Evolutionary conservation across 2,797 vertebrate species (phyloP).

Genomic region (Fistularia tabacaria): DNA sequence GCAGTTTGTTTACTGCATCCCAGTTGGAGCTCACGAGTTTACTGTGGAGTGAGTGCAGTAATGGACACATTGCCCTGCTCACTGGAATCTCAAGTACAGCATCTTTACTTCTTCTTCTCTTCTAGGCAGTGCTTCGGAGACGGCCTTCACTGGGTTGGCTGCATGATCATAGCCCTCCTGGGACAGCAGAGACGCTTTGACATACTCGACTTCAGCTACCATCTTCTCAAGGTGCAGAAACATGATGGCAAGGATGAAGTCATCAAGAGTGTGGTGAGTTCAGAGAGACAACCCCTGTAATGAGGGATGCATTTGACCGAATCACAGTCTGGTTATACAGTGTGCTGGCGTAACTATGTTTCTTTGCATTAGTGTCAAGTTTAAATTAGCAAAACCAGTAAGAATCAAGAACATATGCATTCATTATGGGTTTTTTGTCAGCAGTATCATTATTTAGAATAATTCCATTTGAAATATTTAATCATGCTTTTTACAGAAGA

Average conservation of each 20-base stretch:
- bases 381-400: too few species aligned
- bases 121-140: slow-evolving; percentile 96
- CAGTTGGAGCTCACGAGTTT: slow-evolving; percentile 94
- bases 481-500: too few species aligned
- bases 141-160: slow-evolving; percentile 96
- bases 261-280: slow-evolving; percentile 96
- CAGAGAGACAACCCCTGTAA: too few species aligned
- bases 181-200: slow-evolving; percentile 95
- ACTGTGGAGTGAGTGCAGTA: slow-evolving; percentile 89
- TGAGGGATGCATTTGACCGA: neutral
- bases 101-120: neutral
- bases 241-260: slow-evolving; percentile 96
- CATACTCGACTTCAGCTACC: slow-evolving; percentile 97
- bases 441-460: too few species aligned
- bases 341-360: too few species aligned
- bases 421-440: too few species aligned
- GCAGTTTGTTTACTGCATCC: slow-evolving; percentile 99
- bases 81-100: neutral
- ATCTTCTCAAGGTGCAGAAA: slow-evolving; percentile 96
- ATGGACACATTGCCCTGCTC: too few species aligned
- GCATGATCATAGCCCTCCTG: slow-evolving; percentile 94
- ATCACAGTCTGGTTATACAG: neutral
- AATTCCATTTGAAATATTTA: too few species aligned
- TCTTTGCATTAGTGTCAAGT: too few species aligned
- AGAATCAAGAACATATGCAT: too few species aligned